Evolutionary conservation across 2,888 invertebrate species (phyloP), one percentile per base, ranked within the genome.

Genomic region (Yponomeuta evonymella): DNA sequence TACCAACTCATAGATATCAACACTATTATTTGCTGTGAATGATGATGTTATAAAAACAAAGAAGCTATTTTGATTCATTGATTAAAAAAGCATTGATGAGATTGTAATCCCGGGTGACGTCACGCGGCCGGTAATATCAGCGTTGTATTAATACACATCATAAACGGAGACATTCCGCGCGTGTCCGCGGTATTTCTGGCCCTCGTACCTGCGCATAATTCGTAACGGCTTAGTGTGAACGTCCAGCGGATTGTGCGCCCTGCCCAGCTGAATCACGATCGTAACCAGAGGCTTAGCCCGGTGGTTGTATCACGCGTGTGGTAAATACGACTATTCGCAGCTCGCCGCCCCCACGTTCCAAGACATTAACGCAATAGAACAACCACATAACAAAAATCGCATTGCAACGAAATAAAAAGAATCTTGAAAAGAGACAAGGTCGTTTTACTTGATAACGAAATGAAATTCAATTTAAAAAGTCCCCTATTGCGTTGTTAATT

Each of bases 121-220:
- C 71, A 73, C 67, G 70, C 71, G 70, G 70, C 67, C 73, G 68
- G 75, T 80, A 79, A 79, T 79, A 76, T 78, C 79, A 79, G 77
- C 72, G 64, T 73, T 72, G 72, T 79, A 79, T 78, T 77, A 77
- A 79, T 80, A 80, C 66, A 75, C 75, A 71, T 75, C 72, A 77
- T 76, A 78, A 74, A 74, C 72, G 67, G 23, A 48, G 43, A 36
- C 67, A 67, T 67, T 67, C 75, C 74, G 72, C 74, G 75, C 76
- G 75, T 74, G 73, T 73, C 73, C 78, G 73, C 74, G 72, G 69
- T 73, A 73, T 74, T 73, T 73, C 30, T 72, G 71, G 67, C 70
- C 66, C 70, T 48, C 23, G 64, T 48, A 71, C 73, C 73, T 71
- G 69, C 70, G 48, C 73, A 71, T 72, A 72, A 71, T 58, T 71